phyloP scores from a whole-genome alignment of 2,888 invertebrate genomes.

The Ochropleura leucogaster region DNA sequence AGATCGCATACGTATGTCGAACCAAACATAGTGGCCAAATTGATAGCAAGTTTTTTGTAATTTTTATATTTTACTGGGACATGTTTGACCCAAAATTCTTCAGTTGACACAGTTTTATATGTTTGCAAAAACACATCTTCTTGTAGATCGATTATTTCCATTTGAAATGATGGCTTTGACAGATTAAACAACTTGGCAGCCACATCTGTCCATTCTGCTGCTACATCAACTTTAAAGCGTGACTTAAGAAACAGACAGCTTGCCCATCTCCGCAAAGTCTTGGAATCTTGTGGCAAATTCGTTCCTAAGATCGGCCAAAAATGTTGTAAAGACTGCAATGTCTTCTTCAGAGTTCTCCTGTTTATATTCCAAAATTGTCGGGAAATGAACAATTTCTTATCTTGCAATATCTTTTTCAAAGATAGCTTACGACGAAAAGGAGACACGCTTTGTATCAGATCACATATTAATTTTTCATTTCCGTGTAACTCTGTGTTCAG shows the following conservation, averaged over 20 bases:
- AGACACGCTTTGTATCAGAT: conserved; percentile 7
- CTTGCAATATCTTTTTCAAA: too few species aligned
- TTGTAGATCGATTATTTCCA: neutral
- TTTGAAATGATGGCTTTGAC: conserved; percentile 1
- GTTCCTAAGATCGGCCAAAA: neutral
- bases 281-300: neutral
- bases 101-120: too few species aligned
- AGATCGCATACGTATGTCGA: too few species aligned
- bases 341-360: neutral
- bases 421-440: conserved; percentile 1
- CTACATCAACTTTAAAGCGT: neutral
- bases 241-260: neutral
- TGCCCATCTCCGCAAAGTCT: conserved; percentile 1
- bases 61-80: too few species aligned
- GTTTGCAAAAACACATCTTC: too few species aligned
- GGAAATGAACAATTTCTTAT: neutral
- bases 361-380: conserved; percentile 3
- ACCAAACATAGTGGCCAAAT: too few species aligned
- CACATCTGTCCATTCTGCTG: conserved; percentile 3
- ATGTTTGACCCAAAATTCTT: too few species aligned
- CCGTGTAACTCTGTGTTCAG: neutral
- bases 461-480: conserved; percentile 6
- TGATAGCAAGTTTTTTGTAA: too few species aligned
- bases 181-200: conserved; percentile 1
- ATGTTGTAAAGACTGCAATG: neutral